phyloP scores from a whole-genome alignment of 1,140 invertebrate genomes.

The Bradysia coprophila region DNA sequence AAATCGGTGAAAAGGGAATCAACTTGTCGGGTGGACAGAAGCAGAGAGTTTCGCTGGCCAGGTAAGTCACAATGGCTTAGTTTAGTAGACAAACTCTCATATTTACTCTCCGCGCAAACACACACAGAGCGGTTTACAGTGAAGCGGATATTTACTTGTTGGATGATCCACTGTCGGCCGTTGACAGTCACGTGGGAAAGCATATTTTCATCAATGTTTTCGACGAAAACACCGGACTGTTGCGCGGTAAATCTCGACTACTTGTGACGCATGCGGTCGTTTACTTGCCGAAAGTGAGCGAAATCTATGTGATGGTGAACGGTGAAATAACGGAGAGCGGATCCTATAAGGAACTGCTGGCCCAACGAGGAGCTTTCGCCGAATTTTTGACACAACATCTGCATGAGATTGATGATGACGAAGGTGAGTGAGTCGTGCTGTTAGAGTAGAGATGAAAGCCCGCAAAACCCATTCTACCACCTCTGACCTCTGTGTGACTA shows the following conservation, averaged over 20 bases:
- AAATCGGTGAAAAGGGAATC: constrained; percentile 39
- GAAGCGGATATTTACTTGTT: constrained; percentile 50
- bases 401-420: constrained; percentile 40
- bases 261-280: constrained; percentile 48
- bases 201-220: constrained; percentile 15
- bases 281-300: constrained; percentile 50
- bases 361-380: constrained; percentile 62
- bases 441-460: too few species aligned
- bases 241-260: constrained; percentile 31
- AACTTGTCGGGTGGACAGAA: constrained; percentile 46
- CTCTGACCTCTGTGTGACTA: too few species aligned
- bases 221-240: constrained; percentile 19
- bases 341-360: too few species aligned
- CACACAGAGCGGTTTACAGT: constrained; percentile 4
- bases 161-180: constrained; percentile 50
- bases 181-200: constrained; percentile 38
- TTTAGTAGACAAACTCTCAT: too few species aligned
- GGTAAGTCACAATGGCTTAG: too few species aligned
- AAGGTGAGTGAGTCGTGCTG: too few species aligned
- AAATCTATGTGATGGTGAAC: constrained; percentile 51
- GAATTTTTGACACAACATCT: constrained; percentile 69
- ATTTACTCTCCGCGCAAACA: too few species aligned
- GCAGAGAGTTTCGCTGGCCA: constrained; percentile 27
- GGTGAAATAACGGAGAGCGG: constrained; percentile 68
- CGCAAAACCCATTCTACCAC: too few species aligned